phyloP scores from a whole-genome alignment of 2,797 vertebrate species.

The Gymnothorax javanicus region DNA sequence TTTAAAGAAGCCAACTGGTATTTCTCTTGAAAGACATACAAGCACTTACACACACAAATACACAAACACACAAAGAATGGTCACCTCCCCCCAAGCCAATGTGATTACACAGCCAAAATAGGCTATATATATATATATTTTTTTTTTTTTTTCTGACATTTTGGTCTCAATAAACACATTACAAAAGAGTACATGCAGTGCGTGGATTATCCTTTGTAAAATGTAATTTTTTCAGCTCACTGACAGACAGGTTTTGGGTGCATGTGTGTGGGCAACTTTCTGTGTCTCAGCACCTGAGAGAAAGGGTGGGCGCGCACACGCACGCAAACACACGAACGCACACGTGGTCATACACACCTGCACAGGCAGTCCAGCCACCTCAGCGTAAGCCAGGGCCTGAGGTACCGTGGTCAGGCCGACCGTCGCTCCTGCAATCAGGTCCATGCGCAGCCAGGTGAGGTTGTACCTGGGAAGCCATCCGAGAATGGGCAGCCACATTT shows the following conservation, averaged over 20 bases:
- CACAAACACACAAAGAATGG: background rate
- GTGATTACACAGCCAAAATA: too few species aligned
- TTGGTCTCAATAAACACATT: too few species aligned
- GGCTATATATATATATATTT: too few species aligned
- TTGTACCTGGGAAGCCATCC: constrained; percentile 85
- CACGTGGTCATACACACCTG: constrained; percentile 69
- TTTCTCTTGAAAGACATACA: too few species aligned
- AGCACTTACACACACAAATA: background rate
- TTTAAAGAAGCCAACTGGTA: too few species aligned
- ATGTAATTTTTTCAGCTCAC: too few species aligned
- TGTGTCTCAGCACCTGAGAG: background rate
- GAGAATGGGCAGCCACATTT: constrained; percentile 76
- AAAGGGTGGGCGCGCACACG: background rate
- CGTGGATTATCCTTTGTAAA: too few species aligned
- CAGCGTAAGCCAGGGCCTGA: constrained; percentile 91
- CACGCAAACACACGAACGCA: background rate
- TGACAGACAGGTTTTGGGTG: too few species aligned
- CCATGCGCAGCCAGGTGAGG: constrained; percentile 80
- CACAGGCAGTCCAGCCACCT: constrained; percentile 87
- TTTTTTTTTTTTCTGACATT: too few species aligned
- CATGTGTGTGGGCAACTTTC: background rate
- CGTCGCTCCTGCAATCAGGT: constrained; percentile 82
- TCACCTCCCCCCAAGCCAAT: background rate
- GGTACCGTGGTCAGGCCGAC: constrained; percentile 87
- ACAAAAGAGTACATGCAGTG: too few species aligned